These are phyloP conservation scores for Henicopernis longicauda DNA, from an alignment of 2,113 vertebrate species.

Conservation along the genomic window DNA sequence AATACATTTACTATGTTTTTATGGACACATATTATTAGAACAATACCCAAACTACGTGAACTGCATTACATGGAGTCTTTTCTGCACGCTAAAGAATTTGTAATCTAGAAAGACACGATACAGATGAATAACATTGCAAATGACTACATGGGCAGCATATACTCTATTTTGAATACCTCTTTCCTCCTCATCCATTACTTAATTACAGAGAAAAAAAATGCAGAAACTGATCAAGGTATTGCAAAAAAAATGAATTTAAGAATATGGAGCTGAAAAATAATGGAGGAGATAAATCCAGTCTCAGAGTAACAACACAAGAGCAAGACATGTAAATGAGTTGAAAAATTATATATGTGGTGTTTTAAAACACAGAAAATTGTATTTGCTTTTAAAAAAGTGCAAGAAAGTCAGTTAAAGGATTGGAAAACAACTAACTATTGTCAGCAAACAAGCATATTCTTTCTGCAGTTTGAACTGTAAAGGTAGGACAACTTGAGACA, in stretches of 20 bases:
- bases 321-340: neutral
- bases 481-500: neutral
- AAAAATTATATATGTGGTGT: neutral
- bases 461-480: neutral
- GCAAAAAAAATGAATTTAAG: neutral
- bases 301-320: neutral
- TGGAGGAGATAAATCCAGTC: neutral
- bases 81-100: neutral
- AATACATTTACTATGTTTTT: neutral
- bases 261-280: neutral
- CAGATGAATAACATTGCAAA: neutral
- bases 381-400: neutral
- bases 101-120: neutral
- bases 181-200: neutral
- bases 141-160: neutral
- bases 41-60: neutral
- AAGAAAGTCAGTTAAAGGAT: neutral
- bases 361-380: neutral
- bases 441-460: neutral
- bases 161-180: neutral
- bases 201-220: neutral
- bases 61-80: neutral
- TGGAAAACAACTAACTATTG: neutral
- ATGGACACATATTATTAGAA: neutral
- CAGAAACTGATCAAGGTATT: neutral